phyloP scores from a whole-genome alignment of 2,797 vertebrate species.

The Hypotaenidia okinawae region DNA sequence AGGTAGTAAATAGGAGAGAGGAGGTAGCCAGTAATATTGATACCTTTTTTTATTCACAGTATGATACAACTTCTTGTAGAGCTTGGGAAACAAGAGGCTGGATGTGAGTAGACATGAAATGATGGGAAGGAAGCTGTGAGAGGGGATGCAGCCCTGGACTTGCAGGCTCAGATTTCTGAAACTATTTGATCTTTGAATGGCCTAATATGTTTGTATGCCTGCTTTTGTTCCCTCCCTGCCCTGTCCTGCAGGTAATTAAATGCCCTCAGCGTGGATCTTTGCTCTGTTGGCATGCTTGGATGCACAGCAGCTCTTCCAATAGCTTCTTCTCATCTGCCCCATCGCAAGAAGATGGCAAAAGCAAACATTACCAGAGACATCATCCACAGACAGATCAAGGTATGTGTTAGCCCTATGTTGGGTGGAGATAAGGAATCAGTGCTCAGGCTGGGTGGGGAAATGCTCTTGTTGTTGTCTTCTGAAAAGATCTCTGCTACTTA shows the following conservation, averaged over 20 bases:
- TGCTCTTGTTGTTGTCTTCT: background rate
- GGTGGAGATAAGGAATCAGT: accelerated
- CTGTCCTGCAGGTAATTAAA: constrained; percentile 73
- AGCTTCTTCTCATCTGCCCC: constrained; percentile 64
- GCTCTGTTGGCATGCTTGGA: constrained; percentile 77
- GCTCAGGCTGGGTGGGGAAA: background rate
- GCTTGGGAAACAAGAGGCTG: background rate
- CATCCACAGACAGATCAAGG: constrained; percentile 90
- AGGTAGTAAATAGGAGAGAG: background rate
- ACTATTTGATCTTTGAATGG: background rate
- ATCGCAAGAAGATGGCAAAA: constrained; percentile 86
- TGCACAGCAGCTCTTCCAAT: constrained; percentile 71
- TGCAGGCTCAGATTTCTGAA: background rate
- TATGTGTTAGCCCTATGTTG: background rate
- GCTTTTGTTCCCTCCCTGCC: background rate
- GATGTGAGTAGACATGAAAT: accelerated
- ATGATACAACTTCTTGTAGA: background rate
- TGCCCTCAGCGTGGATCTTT: constrained; percentile 53
- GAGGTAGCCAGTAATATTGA: background rate
- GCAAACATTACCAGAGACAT: constrained; percentile 94
- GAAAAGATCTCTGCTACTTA: background rate
- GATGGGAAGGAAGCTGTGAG: background rate
- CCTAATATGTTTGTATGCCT: background rate
- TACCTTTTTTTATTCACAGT: background rate
- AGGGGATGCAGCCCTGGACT: background rate